These are phyloP conservation scores for Nibea coibor DNA, from an alignment of 2,113 vertebrate genomes.

Conservation along the genomic window DNA sequence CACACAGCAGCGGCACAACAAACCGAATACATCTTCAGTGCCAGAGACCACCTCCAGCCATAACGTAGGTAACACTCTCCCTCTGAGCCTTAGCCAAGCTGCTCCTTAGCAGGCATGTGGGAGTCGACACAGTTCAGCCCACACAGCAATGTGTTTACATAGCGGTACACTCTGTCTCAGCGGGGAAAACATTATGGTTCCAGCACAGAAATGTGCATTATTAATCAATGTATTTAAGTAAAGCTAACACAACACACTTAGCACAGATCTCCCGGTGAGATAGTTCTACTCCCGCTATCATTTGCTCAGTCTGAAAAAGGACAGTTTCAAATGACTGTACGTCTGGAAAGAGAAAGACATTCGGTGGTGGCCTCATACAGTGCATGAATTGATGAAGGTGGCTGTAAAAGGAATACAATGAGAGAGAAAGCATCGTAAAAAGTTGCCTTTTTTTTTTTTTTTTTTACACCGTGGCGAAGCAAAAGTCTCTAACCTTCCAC, in stretches of 20 bases:
- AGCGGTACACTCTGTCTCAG: slow-evolving; percentile 42
- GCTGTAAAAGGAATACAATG: slow-evolving; percentile 24
- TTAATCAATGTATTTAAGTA: slow-evolving; percentile 36
- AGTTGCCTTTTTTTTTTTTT: slow-evolving; percentile 1
- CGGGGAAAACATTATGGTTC: slow-evolving; percentile 44
- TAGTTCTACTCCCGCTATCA: not conserved
- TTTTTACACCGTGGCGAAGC: slow-evolving; percentile 43
- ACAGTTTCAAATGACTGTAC: slow-evolving; percentile 3
- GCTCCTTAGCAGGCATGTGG: slow-evolving; percentile 72
- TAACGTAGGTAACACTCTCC: slow-evolving; percentile 62
- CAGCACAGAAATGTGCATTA: slow-evolving; percentile 56
- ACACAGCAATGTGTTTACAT: slow-evolving; percentile 70
- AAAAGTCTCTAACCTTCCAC: slow-evolving; percentile 51
- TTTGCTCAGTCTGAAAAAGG: slow-evolving; percentile 7
- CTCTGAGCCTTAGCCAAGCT: slow-evolving; percentile 70
- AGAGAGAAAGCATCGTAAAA: slow-evolving; percentile 11
- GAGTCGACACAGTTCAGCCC: slow-evolving; percentile 72
- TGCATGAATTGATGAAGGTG: slow-evolving; percentile 28
- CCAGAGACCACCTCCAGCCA: slow-evolving; percentile 61
- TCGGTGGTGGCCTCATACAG: slow-evolving; percentile 13
- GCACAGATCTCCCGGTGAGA: slow-evolving; percentile 5
- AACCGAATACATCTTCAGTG: slow-evolving; percentile 41
- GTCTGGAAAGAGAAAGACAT: slow-evolving; percentile 23
- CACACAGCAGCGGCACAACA: slow-evolving; percentile 28
- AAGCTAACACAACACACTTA: slow-evolving; percentile 14